Evolutionary conservation across 2,113 vertebrate genomes (phyloP).

Genomic region (Apaloderma vittatum): DNA sequence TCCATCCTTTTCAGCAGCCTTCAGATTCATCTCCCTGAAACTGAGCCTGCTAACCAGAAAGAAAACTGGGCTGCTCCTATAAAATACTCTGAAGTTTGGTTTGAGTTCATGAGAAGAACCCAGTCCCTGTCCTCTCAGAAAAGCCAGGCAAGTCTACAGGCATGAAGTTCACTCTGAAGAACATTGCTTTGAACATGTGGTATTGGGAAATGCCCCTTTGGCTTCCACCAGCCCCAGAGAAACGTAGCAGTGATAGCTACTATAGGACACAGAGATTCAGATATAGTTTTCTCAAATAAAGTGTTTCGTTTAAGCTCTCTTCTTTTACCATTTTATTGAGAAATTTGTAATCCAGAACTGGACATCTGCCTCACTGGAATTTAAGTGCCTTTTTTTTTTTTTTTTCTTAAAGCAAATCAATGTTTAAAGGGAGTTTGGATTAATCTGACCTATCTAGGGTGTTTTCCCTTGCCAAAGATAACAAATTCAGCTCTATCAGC

Average conservation of each 20-base stretch:
- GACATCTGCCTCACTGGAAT: neutral
- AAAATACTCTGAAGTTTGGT: neutral
- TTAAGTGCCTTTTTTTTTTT: neutral
- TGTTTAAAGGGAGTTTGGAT: neutral
- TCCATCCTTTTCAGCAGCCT: neutral
- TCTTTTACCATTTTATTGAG: neutral
- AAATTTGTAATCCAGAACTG: neutral
- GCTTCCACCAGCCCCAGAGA: neutral
- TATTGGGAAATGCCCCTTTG: neutral
- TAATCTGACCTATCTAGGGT: neutral
- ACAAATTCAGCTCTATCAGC: neutral
- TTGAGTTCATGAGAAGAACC: neutral
- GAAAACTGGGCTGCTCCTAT: neutral
- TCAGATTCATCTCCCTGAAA: neutral
- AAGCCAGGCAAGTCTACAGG: neutral
- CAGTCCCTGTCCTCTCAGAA: neutral
- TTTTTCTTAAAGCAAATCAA: neutral
- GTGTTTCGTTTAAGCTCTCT: neutral
- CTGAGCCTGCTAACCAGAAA: neutral
- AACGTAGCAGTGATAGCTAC: neutral
- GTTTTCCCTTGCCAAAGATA: neutral
- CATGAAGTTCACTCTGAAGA: neutral
- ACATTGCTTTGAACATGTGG: neutral
- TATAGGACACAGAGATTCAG: neutral
- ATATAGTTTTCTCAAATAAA: neutral